These are phyloP conservation scores for Tholera decimalis DNA, from an alignment of 2,888 invertebrate species.

Conservation along the genomic window DNA sequence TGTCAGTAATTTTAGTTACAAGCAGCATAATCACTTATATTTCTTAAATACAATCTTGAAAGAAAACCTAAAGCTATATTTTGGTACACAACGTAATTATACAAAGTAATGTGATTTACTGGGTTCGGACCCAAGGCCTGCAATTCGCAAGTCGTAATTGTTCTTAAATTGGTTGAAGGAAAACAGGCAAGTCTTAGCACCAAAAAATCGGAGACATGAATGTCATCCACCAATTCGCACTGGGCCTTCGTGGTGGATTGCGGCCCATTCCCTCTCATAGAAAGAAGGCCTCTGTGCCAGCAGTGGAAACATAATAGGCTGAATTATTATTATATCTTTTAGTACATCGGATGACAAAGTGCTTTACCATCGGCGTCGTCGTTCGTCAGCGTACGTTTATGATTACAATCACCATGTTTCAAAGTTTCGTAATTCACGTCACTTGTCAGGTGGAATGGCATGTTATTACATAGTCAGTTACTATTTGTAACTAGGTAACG, in stretches of 20 bases:
- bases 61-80: slow-evolving; percentile 41
- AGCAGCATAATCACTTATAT: neutral
- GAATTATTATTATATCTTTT: no score
- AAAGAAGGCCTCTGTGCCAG: no score
- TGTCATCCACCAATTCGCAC: no score
- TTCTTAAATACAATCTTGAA: slow-evolving; percentile 26
- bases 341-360: slow-evolving; percentile 25
- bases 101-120: no score
- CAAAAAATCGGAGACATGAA: no score
- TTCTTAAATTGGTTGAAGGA: no score
- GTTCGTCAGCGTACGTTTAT: slow-evolving; percentile 29
- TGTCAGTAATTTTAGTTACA: neutral
- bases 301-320: no score
- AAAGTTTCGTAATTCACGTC: slow-evolving; percentile 49
- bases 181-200: no score
- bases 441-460: slow-evolving; percentile 51
- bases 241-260: no score
- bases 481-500: slow-evolving; percentile 44
- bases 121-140: no score
- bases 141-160: no score
- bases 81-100: neutral
- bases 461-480: slow-evolving; percentile 58
- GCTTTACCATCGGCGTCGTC: slow-evolving; percentile 34
- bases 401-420: slow-evolving; percentile 41
- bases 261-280: no score